Evolutionary conservation across 2,888 invertebrate genomes (phyloP).

Genomic region (Hermaeophaga mercurialis): DNA sequence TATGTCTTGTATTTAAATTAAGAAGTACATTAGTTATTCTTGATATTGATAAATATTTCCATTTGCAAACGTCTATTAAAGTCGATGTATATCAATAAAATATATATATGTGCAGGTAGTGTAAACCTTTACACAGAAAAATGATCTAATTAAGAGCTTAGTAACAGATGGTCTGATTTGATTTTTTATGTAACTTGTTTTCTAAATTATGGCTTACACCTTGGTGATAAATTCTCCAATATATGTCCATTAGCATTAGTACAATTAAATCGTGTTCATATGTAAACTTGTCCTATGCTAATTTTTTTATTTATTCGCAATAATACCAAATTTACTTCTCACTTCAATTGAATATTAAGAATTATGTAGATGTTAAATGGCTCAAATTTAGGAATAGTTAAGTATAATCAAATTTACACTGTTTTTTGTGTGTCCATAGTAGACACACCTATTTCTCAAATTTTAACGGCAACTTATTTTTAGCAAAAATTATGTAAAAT

Average conservation of each 20-base stretch:
- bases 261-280: neutral
- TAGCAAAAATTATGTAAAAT: neutral
- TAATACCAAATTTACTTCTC: neutral
- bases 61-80: constrained; percentile 1
- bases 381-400: neutral
- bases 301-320: neutral
- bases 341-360: neutral
- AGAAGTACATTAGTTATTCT: too few relatives aligned
- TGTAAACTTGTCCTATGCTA: neutral
- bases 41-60: too few relatives aligned
- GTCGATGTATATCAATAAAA: constrained; percentile 9
- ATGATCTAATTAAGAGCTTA: constrained; percentile 6
- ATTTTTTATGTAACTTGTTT: constrained; percentile 5
- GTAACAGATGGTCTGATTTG: constrained; percentile 8
- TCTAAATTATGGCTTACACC: neutral
- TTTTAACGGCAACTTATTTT: neutral
- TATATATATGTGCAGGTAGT: neutral
- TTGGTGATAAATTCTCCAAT: constrained; percentile 7
- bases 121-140: neutral
- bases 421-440: neutral
- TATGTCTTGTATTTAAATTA: too few relatives aligned
- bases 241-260: neutral
- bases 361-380: neutral
- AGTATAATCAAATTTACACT: neutral
- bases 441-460: neutral